A percentile compares a stretch with the other conserved stretches of the same genome.
Conservation (phyloP, 1,140 invertebrate genomes). For the Zaprionus nigranus region DNA sequence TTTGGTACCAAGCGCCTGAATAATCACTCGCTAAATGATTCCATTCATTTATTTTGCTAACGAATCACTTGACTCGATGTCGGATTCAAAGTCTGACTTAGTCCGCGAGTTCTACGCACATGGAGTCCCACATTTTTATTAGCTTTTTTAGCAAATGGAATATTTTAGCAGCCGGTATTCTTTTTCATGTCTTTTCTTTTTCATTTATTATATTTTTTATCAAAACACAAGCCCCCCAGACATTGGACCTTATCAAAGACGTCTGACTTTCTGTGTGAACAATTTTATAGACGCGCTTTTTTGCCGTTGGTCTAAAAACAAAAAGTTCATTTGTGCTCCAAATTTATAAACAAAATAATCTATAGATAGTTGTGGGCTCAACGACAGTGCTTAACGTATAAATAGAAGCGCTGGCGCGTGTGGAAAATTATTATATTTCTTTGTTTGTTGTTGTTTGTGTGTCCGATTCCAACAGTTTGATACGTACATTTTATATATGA, state of each 20-base stretch:
- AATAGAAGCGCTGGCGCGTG: slow-evolving; percentile 36
- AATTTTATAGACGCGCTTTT: slow-evolving; percentile 16
- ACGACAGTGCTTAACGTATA: slow-evolving; percentile 41
- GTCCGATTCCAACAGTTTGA: slow-evolving; percentile 24
- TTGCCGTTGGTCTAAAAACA: slow-evolving; percentile 16
- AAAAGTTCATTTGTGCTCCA: slow-evolving; percentile 12
- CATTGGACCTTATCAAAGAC: slow-evolving; percentile 21
- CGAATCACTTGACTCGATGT: slow-evolving; percentile 64
- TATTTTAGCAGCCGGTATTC: slow-evolving; percentile 34
- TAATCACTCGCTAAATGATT: slow-evolving; percentile 75
- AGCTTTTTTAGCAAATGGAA: slow-evolving; percentile 29
- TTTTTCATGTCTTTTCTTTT: not conserved
- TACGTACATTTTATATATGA: slow-evolving; percentile 33
- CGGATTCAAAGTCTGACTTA: slow-evolving; percentile 2
- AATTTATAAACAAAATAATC: slow-evolving; percentile 42
- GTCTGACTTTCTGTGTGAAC: slow-evolving; percentile 5
- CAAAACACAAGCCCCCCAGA: slow-evolving; percentile 24
- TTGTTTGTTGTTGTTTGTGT: slow-evolving; percentile 1
- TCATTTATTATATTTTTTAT: not conserved
- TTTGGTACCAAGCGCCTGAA: slow-evolving; percentile 58
- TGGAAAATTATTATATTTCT: slow-evolving; percentile 6
- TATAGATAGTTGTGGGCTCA: slow-evolving; percentile 8
- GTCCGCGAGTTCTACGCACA: slow-evolving; percentile 8
- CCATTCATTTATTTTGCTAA: slow-evolving; percentile 54
- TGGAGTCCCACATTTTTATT: not conserved